These are phyloP conservation scores for Geophilus truncorum DNA, from an alignment of 2,888 invertebrate species.

Conservation along the genomic window DNA sequence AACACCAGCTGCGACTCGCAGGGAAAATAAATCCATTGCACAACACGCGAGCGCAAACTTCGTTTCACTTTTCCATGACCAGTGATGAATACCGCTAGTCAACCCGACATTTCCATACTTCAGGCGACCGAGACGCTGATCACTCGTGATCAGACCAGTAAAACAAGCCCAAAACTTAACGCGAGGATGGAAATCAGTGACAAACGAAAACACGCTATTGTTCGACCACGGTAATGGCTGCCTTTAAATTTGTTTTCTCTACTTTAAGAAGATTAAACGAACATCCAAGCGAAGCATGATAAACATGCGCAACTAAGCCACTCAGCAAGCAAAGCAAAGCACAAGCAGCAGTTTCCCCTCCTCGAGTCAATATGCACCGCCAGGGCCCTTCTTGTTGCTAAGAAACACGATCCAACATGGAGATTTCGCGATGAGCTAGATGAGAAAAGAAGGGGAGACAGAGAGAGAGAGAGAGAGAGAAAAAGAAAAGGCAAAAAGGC, in stretches of 20 bases:
- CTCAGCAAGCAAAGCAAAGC: slow-evolving; percentile 11
- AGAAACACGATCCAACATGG: slow-evolving; percentile 18
- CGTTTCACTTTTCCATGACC: neutral
- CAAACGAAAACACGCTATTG: neutral
- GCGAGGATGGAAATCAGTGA: neutral
- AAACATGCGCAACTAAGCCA: slow-evolving; percentile 16
- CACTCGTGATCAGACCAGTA: neutral
- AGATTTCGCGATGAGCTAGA: neutral
- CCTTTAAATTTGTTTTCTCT: slow-evolving; percentile 16
- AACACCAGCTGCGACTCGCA: slow-evolving; percentile 16
- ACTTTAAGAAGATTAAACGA: slow-evolving; percentile 15
- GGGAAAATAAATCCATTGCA: slow-evolving; percentile 11
- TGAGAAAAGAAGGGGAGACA: neutral
- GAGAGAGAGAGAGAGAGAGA: no score
- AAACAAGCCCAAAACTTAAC: neutral
- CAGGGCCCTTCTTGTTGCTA: neutral
- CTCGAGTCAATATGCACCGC: neutral
- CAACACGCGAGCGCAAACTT: neutral
- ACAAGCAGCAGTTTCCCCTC: slow-evolving; percentile 15
- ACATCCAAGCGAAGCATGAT: slow-evolving; percentile 20
- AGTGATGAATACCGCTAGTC: neutral
- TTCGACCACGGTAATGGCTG: neutral
- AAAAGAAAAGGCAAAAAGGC: neutral
- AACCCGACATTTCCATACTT: neutral
- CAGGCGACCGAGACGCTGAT: neutral